Percentiles rank a stretch among this genome's conserved stretches.
phyloP scores from a whole-genome alignment of 2,113 vertebrate genomes.

The Mugil cephalus region DNA sequence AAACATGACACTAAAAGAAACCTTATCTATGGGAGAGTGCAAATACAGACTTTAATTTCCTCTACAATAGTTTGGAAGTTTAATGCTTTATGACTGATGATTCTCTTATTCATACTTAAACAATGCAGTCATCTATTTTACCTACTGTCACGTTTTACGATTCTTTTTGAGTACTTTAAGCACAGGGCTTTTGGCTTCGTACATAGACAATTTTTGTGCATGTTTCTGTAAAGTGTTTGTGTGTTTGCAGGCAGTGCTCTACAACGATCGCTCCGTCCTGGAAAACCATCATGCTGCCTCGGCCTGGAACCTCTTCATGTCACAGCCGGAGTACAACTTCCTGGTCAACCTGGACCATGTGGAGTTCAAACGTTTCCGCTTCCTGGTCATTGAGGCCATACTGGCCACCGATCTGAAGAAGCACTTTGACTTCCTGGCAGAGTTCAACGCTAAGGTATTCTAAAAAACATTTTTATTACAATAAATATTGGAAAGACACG shows the following conservation, averaged over 20 bases:
- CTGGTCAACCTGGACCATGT: constrained; percentile 93
- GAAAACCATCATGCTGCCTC: constrained; percentile 98
- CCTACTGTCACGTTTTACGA: neutral
- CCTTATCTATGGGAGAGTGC: neutral
- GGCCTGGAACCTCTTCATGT: constrained; percentile 98
- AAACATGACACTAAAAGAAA: neutral
- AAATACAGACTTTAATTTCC: neutral
- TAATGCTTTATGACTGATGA: neutral
- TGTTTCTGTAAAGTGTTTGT: constrained; percentile 10
- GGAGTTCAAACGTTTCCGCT: constrained; percentile 98
- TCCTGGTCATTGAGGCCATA: constrained; percentile 98
- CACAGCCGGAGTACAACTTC: constrained; percentile 95
- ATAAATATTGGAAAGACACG: neutral
- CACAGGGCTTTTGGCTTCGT: neutral
- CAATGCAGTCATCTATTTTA: neutral
- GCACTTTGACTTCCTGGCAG: constrained; percentile 98
- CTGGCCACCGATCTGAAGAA: constrained; percentile 98
- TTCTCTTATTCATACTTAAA: neutral
- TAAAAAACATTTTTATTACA: neutral
- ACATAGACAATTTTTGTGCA: neutral
- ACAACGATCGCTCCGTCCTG: constrained; percentile 97
- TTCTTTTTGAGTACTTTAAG: neutral
- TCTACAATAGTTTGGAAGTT: neutral
- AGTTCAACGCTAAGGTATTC: constrained; percentile 96
- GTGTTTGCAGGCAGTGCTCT: constrained; percentile 91